Evolutionary conservation across 37 sponge, comb jelly and placozoan species (phyloP), one percentile per base, ranked within the genome.

Genomic region (Sycon ciliatum): DNA sequence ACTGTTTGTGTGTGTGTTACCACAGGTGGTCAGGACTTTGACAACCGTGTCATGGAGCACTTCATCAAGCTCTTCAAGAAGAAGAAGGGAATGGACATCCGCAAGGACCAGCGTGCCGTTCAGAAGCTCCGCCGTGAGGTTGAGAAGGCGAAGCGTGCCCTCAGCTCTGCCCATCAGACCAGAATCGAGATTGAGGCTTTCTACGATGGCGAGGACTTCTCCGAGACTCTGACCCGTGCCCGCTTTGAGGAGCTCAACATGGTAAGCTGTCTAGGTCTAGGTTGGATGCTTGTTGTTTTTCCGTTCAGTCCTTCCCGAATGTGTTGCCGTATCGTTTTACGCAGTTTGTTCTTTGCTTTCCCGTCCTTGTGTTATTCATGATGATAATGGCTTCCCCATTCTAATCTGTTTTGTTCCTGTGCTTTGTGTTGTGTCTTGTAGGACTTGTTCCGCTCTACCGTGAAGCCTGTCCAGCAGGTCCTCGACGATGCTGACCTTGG

Each of bases 21-120:
- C n/a, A n/a, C n/a, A n/a, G 86, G 99, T 72, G 99, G 99, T 38
- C 93, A 96, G 62, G 99, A 96, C 76, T 96, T 96, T 73, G 99
- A 96, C 55, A 93, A 96, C 72, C 55, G 87, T 20, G 99, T 96
- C 2, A 96, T 96, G 99, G 99, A 96, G 55, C 93, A 96, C 69
- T 96, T 96, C 67, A 89, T 96, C 85, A 96, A 96, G 78, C 83
- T 96, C 39, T 96, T 83, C 93, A 96, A 96, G 82, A 96, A 96
- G 87, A 96, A 96, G 75, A 88, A 87, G 9, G 93, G 93, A 38
- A 96, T 86, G 65, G 99, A 96, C 63, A 81, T 96, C 70, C 71
- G 89, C 20, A 78, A 81, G 1, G 81, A 96, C 89, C 88, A 96
- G 69, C 37, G 93, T 32, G 99, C 99, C 28, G 92, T 92, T 2